These are phyloP conservation scores for Eretmocerus hayati DNA, from an alignment of 2,888 invertebrate genomes.

Conservation along the genomic window DNA sequence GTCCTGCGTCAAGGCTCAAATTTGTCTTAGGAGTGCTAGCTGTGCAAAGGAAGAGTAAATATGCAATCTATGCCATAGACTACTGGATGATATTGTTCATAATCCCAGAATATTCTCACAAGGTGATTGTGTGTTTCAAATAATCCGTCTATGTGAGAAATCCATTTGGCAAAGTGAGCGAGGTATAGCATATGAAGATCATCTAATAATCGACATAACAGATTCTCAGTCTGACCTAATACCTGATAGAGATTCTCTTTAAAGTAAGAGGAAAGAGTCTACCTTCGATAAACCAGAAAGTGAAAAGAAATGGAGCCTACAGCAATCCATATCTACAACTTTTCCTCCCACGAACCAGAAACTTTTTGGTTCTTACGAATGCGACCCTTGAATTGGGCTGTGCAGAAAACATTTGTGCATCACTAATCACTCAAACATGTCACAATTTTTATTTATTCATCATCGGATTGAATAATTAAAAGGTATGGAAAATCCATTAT, in stretches of 20 bases:
- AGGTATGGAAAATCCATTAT: not conserved
- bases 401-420: constrained; percentile 21
- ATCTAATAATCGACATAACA: not conserved
- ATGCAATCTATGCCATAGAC: constrained; percentile 35
- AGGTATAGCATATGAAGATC: too few species aligned
- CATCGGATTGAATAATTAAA: constrained; percentile 25
- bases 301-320: too few species aligned
- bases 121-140: constrained; percentile 29
- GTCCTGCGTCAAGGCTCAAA: too few species aligned
- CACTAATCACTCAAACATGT: constrained; percentile 27
- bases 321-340: too few species aligned
- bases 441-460: constrained; percentile 27
- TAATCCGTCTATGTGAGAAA: constrained; percentile 24
- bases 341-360: too few species aligned
- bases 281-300: too few species aligned
- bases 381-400: constrained; percentile 27
- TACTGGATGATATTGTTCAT: constrained; percentile 29
- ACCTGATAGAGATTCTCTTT: too few species aligned
- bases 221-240: too few species aligned
- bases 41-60: constrained; percentile 19
- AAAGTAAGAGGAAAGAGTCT: not conserved
- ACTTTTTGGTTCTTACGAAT: constrained; percentile 22
- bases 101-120: constrained; percentile 40
- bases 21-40: too few species aligned
- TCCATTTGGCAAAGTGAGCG: too few species aligned